Conservation (phyloP, 2,113 vertebrate species). For the Heterochromis multidens region DNA sequence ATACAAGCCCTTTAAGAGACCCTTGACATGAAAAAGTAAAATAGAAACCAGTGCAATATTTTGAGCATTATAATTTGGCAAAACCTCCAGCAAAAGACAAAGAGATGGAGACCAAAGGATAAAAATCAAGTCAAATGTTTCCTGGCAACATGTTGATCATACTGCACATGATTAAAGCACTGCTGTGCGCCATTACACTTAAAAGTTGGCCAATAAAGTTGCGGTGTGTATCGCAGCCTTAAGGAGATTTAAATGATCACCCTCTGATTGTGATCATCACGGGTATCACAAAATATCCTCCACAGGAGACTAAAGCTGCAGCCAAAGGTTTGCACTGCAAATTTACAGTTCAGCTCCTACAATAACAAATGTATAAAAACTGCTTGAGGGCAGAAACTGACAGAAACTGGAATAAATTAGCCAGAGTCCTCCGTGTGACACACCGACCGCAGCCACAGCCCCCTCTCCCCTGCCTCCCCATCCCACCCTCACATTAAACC, state of each 20-base stretch:
- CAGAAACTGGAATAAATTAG: conserved; percentile 41
- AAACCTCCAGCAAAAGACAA: not conserved
- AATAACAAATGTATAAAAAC: conserved; percentile 50
- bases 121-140: conserved; percentile 19
- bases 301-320: not conserved
- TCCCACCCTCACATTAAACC: conserved; percentile 47
- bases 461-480: not conserved
- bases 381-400: conserved; percentile 24
- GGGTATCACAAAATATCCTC: not conserved
- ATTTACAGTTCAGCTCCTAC: conserved; percentile 20
- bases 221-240: not conserved
- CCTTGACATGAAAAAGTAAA: not conserved
- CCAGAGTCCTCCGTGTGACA: conserved; percentile 40
- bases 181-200: conserved; percentile 14
- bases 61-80: not conserved
- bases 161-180: conserved; percentile 21
- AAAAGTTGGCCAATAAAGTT: not conserved
- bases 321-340: not conserved
- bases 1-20: not conserved
- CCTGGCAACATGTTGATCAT: conserved; percentile 7
- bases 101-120: not conserved
- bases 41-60: not conserved
- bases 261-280: conserved; percentile 13
- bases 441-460: conserved; percentile 45
- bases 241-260: conserved; percentile 30